phyloP scores from a whole-genome alignment of 2,113 vertebrate species.

The Lepus timidus region DNA sequence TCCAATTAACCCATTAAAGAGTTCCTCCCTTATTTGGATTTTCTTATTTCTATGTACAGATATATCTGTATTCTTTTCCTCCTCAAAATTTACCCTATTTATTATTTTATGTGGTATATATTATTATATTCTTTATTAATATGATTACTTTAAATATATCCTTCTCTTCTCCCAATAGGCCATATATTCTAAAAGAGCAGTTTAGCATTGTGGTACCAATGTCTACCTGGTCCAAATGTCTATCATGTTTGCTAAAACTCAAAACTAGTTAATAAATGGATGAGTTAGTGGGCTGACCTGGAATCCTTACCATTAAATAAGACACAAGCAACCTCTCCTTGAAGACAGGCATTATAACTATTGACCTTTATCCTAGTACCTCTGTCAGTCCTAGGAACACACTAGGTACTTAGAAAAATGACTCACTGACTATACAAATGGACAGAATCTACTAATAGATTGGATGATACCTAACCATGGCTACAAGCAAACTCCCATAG shows the following conservation, averaged over 20 bases:
- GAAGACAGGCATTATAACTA: background rate
- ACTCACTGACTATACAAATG: background rate
- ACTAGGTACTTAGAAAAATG: background rate
- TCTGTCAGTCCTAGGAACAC: background rate
- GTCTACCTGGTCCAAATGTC: background rate
- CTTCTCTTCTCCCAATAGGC: background rate
- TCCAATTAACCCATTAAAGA: background rate
- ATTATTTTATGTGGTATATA: no score
- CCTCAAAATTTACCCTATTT: background rate
- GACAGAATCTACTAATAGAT: background rate
- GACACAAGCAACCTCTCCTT: background rate
- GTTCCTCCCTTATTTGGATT: background rate
- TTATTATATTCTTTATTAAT: slow-evolving; percentile 5
- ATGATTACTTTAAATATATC: background rate
- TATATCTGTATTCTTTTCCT: slow-evolving; percentile 25
- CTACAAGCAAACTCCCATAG: background rate
- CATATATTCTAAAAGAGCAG: background rate
- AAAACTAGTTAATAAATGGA: background rate
- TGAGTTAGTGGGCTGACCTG: background rate
- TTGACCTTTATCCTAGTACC: background rate
- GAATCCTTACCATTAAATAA: background rate
- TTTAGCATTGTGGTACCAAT: background rate
- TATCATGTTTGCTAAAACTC: background rate
- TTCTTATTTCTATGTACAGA: background rate
- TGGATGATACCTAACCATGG: background rate